Conservation (phyloP, 2,113 vertebrate species). For the chimpanzee (Pan troglodytes) region NHGRI_mPanTro3-v2.1_pri NC_072398.2:5505001-5505500, state of each 20-base stretch:
- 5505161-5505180: background rate
- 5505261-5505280: background rate
- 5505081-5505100: background rate
- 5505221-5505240: conserved; percentile 28
- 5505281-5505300: conserved; percentile 14
- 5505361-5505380: no score
- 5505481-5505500: no score
- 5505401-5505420: no score
- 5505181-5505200: background rate
- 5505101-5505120: conserved; percentile 15
- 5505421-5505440: no score
- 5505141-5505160: background rate
- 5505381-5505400: no score
- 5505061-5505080: background rate
- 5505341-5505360: background rate
- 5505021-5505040: background rate
- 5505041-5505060: background rate
- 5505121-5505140: conserved; percentile 6
- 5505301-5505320: background rate
- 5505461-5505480: no score
- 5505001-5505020: background rate
- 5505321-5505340: background rate
- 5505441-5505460: no score
- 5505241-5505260: background rate
- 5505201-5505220: conserved; percentile 4